phyloP scores from a whole-genome alignment of 1,140 invertebrate species.

The Aphaenogaster rudis region DNA sequence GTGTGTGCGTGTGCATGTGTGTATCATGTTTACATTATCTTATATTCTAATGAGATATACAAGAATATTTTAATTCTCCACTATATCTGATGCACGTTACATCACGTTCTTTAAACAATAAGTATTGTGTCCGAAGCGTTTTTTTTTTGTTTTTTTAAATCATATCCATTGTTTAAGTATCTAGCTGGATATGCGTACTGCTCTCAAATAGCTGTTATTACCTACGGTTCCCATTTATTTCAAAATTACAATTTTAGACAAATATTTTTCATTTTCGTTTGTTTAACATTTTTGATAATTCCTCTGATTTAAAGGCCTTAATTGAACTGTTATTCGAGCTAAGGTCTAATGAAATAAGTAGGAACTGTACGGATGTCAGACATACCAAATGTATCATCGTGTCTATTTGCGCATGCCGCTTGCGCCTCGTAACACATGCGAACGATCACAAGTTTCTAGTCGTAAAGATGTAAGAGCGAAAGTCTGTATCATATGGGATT shows the following conservation, averaged over 20 bases:
- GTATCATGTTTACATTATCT: not conserved
- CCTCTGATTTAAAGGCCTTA: not conserved
- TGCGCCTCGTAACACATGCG: not conserved
- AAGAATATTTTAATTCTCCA: conserved; percentile 26
- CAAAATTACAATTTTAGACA: not conserved
- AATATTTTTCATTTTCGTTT: not conserved
- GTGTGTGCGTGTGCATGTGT: no score
- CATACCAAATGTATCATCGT: not conserved
- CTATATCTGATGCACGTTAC: not conserved
- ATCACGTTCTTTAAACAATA: conserved; percentile 2
- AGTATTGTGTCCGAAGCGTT: not conserved
- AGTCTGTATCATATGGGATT: conserved; percentile 38
- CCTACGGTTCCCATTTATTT: conserved; percentile 35
- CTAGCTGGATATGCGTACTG: not conserved
- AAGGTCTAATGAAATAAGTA: conserved; percentile 21
- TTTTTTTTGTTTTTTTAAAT: not conserved
- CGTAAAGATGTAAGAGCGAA: conserved; percentile 41
- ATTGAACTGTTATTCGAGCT: not conserved
- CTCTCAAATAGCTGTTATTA: not conserved
- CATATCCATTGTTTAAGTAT: not conserved
- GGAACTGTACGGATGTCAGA: conserved; percentile 1
- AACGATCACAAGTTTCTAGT: conserved; percentile 56
- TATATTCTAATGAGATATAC: not conserved
- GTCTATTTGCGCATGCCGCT: not conserved
- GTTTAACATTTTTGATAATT: conserved; percentile 1